Conservation (phyloP, 1,140 invertebrate genomes). For the Trichonephila clavata region DNA sequence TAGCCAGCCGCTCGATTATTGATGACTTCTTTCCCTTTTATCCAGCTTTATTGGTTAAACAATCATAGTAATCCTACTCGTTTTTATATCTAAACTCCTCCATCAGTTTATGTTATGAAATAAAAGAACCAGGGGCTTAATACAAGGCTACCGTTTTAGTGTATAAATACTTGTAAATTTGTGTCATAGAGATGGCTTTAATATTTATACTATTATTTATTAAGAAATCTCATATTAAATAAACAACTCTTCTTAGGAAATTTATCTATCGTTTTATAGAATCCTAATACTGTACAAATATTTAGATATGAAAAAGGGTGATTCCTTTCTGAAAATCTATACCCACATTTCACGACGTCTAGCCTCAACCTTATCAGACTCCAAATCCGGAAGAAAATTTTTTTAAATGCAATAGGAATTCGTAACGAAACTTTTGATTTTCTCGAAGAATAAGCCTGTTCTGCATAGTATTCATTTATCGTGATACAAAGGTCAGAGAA, state of each 20-base stretch:
- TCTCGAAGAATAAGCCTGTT: background rate
- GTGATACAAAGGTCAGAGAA: background rate
- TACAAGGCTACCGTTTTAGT: background rate
- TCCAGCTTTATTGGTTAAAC: conserved; percentile 76
- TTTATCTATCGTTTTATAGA: too few species aligned
- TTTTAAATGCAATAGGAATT: background rate
- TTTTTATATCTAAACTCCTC: conserved; percentile 72
- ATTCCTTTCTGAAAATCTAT: background rate
- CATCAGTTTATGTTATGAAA: conserved; percentile 44
- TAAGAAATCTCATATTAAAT: too few species aligned
- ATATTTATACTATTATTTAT: too few species aligned
- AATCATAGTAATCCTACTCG: conserved; percentile 71
- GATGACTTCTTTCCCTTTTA: conserved; percentile 74
- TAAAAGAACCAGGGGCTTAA: conserved; percentile 28
- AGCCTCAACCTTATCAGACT: background rate
- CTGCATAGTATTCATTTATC: background rate
- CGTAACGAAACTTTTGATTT: conserved; percentile 27
- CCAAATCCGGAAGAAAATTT: background rate
- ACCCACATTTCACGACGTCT: background rate
- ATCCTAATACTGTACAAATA: too few species aligned
- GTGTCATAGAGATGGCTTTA: too few species aligned
- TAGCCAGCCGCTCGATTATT: conserved; percentile 73
- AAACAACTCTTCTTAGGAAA: too few species aligned
- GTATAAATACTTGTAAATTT: background rate
- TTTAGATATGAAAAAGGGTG: background rate